Percentiles rank a stretch among this genome's conserved stretches.
These are phyloP conservation scores for Sminthurides aquaticus DNA, from an alignment of 2,888 invertebrate species.

Conservation along the genomic window DNA sequence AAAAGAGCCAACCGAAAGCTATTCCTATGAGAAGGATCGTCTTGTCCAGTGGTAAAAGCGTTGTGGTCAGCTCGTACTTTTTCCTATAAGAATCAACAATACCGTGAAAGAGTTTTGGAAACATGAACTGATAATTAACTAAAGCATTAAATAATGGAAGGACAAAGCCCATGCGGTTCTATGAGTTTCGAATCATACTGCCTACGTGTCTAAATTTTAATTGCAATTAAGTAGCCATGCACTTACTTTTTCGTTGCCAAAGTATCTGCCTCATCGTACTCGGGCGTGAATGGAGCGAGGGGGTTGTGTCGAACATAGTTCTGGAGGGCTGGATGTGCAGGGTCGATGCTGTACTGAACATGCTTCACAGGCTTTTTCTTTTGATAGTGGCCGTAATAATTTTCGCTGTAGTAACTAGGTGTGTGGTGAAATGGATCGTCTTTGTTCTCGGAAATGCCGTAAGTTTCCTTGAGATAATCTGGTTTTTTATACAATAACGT, in stretches of 20 bases:
- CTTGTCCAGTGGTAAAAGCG: slow-evolving; percentile 36
- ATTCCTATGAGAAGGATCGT: slow-evolving; percentile 32
- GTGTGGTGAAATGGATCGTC: too few species aligned
- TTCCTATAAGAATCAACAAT: slow-evolving; percentile 2
- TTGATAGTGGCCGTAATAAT: background rate
- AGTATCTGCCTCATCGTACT: background rate
- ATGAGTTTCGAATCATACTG: too few species aligned
- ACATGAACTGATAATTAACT: too few species aligned
- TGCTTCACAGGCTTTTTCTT: background rate
- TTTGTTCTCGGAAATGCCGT: too few species aligned
- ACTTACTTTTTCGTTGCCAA: slow-evolving; percentile 22
- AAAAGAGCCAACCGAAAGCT: slow-evolving; percentile 37
- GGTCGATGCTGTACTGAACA: slow-evolving; percentile 13
- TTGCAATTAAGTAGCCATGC: too few species aligned
- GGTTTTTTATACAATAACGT: background rate
- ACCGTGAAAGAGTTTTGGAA: background rate
- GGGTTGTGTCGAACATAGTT: slow-evolving; percentile 11
- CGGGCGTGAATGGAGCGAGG: slow-evolving; percentile 13
- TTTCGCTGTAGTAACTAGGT: too few species aligned
- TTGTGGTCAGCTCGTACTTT: slow-evolving; percentile 2
- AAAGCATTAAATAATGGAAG: too few species aligned
- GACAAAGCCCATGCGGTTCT: too few species aligned
- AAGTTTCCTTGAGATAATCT: background rate
- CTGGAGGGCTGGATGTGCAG: slow-evolving; percentile 12
- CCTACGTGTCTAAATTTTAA: background rate